Percentiles rank a stretch among this genome's conserved stretches.
phyloP scores from a whole-genome alignment of 2,888 invertebrate genomes.

The Amphiduros pacificus region DNA sequence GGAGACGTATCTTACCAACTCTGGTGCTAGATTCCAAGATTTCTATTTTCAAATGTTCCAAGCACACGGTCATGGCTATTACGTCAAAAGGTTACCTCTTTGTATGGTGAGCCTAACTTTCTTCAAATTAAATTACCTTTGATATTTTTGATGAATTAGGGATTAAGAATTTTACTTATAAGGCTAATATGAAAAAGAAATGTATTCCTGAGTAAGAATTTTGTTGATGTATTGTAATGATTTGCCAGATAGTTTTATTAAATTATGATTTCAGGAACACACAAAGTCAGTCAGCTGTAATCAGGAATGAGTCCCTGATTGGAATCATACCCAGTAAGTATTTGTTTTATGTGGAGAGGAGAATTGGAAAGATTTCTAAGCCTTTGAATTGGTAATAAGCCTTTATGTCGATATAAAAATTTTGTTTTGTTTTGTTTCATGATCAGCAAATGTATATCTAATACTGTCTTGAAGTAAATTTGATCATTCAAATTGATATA shows the following conservation, averaged over 20 bases:
- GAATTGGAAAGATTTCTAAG: too few relatives aligned
- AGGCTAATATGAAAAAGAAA: too few relatives aligned
- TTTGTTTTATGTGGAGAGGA: not conserved
- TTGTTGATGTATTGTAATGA: too few relatives aligned
- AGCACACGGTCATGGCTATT: constrained; percentile 64
- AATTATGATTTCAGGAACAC: constrained; percentile 63
- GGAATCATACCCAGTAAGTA: constrained; percentile 55
- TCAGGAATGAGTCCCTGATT: constrained; percentile 68
- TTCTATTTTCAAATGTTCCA: constrained; percentile 65
- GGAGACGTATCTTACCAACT: constrained; percentile 63
- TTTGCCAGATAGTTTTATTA: not conserved
- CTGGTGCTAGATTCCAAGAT: constrained; percentile 66
- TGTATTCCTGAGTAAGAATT: too few relatives aligned
- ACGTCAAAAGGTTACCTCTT: constrained; percentile 62
- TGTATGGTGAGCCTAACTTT: constrained; percentile 46
- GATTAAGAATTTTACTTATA: too few relatives aligned
- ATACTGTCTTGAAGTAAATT: too few relatives aligned
- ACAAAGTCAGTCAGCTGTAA: constrained; percentile 63
- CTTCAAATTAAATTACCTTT: not conserved
- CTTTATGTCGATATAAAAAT: too few relatives aligned
- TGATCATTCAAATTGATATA: too few relatives aligned
- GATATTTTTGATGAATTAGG: too few relatives aligned
- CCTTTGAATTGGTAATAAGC: too few relatives aligned
- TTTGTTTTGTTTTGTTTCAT: constrained; percentile 15
- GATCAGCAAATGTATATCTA: too few relatives aligned